These are phyloP conservation scores for Smithornis capensis DNA, from an alignment of 2,113 vertebrate genomes.

Conservation along the genomic window DNA sequence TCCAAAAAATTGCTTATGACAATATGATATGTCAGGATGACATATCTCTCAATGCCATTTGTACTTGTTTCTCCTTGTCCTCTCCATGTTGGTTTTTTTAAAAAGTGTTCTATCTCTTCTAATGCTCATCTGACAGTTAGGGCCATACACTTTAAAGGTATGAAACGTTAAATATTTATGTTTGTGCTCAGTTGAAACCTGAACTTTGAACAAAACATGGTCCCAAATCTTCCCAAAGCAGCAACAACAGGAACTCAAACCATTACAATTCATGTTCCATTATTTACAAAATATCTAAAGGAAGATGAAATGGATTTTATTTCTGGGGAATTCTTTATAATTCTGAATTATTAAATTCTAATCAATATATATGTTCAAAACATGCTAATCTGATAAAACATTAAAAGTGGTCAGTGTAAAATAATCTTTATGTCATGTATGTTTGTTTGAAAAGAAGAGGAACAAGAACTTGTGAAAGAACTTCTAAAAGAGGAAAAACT, in stretches of 20 bases:
- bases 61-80: background rate
- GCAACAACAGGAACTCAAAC: background rate
- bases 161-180: background rate
- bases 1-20: background rate
- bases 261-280: background rate
- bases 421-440: background rate
- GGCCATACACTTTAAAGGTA: background rate
- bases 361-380: background rate
- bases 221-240: background rate
- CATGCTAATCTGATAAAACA: background rate
- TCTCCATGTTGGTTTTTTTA: background rate
- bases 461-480: background rate
- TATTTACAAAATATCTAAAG: background rate
- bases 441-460: background rate
- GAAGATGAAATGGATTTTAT: background rate
- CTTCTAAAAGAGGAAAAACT: background rate
- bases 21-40: background rate
- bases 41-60: background rate
- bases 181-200: background rate
- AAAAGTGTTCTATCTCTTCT: background rate
- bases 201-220: background rate
- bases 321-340: background rate
- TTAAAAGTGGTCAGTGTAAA: background rate
- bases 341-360: background rate
- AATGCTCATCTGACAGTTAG: background rate